Evolutionary conservation across 2,888 invertebrate genomes (phyloP), one percentile per base, ranked within the genome.

Genomic region (Mellilla xanthometata): DNA sequence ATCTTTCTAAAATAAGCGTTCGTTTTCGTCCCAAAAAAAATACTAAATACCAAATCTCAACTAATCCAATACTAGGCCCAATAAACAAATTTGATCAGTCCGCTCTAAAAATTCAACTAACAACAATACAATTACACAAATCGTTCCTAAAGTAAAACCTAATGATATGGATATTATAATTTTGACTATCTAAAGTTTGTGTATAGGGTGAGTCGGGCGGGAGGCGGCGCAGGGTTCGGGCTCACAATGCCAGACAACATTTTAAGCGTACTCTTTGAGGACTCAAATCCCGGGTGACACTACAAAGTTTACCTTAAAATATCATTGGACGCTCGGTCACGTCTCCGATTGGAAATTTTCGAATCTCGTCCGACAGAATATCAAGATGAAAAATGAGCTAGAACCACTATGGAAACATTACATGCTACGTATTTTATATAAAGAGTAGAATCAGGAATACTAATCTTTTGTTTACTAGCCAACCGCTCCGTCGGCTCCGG

Each of bases 101-200:
- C 65, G 66, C 66, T 70, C 60, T 65, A 73, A 75, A 61, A 63
- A 71, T 68, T 73, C 66, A 81, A 79, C 73, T 76, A 74, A 77
- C 71, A 76, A 72, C 70, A 63, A 55, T 64, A 56, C 43, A 64
- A 65, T 65, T 62, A 74, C 67, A 68, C 68, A 78, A 81, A 79
- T 76, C 74, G 74, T 71, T 68, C 72, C 86, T 88, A 87, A 87
- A 86, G 81, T 88, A 87, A 82, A 82, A 87, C 69, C 88, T 89
- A 89, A 87, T 89, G 88, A 89, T 89, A 89, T 89, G 88, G 83
- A 87, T 76, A 81, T 76, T 81, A 82, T 54, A 88, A 88, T 88
- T 88, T 87, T 65, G 84, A 77, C 88, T 88, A 88, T 86, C 88
- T 88, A 88, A 81, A 63, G 72, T 76, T 47, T 68, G 76, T 77